Base-by-base conservation (phyloP, 2,113 vertebrate species). In the Pogonocichla stellata region DNA sequence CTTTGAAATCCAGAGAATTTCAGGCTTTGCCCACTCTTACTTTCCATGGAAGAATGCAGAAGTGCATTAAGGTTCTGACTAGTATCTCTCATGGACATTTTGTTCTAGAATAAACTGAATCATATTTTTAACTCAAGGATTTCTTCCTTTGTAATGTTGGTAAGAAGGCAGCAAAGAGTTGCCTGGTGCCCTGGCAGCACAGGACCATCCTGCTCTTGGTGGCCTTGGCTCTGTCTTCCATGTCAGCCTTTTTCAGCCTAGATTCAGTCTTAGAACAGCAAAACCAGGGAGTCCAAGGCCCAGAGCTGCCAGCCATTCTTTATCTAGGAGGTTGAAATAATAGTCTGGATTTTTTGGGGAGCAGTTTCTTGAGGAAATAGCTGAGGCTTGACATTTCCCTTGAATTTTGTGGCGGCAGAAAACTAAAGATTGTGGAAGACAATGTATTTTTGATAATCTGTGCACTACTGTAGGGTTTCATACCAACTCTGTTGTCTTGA, bases 1-100 rank as follows among this genome's bases (percentile, higher is more conserved):
- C 47, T 85, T 90, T 81, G 67, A 86, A 95, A 95, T 79, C 60
- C 40, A 54, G 58, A 93, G n/a, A 87, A 85, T 87, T 54, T 82
- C 64, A 70, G 53, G 38, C 33, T 90, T 87, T 82, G 43, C 9
- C 8, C 81, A 71, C 70, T 79, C 34, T 45, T 81, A n/a, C 25
- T 75, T 79, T 61, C 54, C 50, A 56, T 50, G 72, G 47, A 73
- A 86, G 61, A 67, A 75, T 78, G 22, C 31, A 78, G 56, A 82
- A 65, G 13, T 33, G 28, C 25, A 43, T 38, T 45, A 79, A 65
- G 36, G 7, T 57, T 88, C 65, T 89, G 40, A 54, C 19, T 61
- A 65, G 69, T 8, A 64, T 45, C 12, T 65, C 31, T 91, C 8
- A 24, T 12, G 26, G 31, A 22, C 42, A 57, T 22, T 61, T 92